Evolutionary conservation across 2,113 vertebrate genomes (phyloP), one percentile per base, ranked within the genome.

Genomic region (Mirounga angustirostris): DNA sequence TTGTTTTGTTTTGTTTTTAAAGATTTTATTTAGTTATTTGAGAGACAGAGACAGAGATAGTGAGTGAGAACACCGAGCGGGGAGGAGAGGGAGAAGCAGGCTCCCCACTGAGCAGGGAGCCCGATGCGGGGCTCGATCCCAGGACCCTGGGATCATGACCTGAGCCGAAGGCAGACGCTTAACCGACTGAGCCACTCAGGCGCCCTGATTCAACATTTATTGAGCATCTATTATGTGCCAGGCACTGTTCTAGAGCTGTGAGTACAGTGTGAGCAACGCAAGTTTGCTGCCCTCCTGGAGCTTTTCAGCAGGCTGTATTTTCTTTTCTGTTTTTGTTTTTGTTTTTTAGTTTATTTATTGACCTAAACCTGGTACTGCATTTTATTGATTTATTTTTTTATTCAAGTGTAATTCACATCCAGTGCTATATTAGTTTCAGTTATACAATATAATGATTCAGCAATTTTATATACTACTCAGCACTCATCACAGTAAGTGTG

Each of bases 201-300:
- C 40, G 40, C 40, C 40, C 40, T 67, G 50, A 46, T 2, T 43
- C 30, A 78, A 26, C 14, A 81, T 30, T 52, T 80, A 7, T 21
- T 50, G 46, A 52, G 2, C 14, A 46, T 18, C 52, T 46, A 5
- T 22, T 26, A 18, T 21, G 14, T 26, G 50, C 36, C 10, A 15
- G 26, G 18, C 24, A 9, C 1, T 2, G 15, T 40, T 19, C 69
- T 36, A 73, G 78, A 18, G 56, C 76, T 63, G 8, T 33, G 54
- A 43, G 61, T n/a, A 18, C 5, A 0, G 0, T 14, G 13, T 30
- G 33, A 71, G 1, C 7, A 3, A 88, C 21, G 22, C 52, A 11
- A 28, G n/a, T 24, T 18, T 0, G 0, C 73, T 78, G 36, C 7
- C n/a, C 1, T 43, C 22, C 1, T 2, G 4, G 78, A 22, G 36